Base-by-base conservation (phyloP, 2,888 invertebrate species). In the Matsumyia berberina region DNA sequence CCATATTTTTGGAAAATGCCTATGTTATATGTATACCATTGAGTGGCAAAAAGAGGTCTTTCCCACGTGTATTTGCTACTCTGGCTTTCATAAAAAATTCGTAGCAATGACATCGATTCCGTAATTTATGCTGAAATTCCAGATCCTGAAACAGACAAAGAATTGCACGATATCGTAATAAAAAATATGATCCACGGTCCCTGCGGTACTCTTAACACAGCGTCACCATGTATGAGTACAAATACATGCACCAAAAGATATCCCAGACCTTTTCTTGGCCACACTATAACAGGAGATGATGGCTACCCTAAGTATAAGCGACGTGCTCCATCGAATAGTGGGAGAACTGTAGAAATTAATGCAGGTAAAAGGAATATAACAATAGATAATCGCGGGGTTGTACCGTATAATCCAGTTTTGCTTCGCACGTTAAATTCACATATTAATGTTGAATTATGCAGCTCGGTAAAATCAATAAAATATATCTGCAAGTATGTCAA, bases 401-500 rank as follows among this genome's bases (percentile, higher is more conserved):
- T 90, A 12, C 89, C 89, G 12, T 90, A 89, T 86, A 88, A 78
- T 11, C 89, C 88, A 19, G 31, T 88, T 37, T 87, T 89, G 7
- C 87, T 74, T 3, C 87, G 87, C 57, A 87, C 77, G 19, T 89
- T 88, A 53, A 81, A 89, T 44, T 88, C 89, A 1, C 90, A 91
- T 78, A 88, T 89, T 11, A 91, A 91, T 85, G 90, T 90, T 17
- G 90, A 91, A 77, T 88, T 58, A 72, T 92, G 92, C 76, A 89
- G 88, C 87, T 92, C 91, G 0, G 90, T 92, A 0, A 91, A 91
- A 79, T 88, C 88, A 0, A 90, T 91, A 17, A 91, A 91, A 88
- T 91, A 91, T 73, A 88, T 91, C 83, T 90, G 89, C 83, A 91
- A 92, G 87, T 92, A 92, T 87, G 89, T 92, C 33, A 90, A 88